These are phyloP conservation scores for Brachionus rotundiformis DNA, from an alignment of 1,140 invertebrate genomes.

Conservation along the genomic window DNA sequence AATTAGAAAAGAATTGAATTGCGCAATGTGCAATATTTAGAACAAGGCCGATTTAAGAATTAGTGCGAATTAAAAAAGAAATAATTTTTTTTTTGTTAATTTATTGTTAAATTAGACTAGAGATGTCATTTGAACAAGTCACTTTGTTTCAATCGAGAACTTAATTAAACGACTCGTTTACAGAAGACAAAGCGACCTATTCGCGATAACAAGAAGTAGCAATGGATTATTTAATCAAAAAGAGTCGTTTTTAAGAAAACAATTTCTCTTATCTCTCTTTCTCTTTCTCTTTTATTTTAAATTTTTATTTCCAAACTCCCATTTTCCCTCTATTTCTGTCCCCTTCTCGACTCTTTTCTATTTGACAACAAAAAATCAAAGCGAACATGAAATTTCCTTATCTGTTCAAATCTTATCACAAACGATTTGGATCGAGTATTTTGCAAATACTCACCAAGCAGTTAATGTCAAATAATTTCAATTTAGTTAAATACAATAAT, in stretches of 20 bases:
- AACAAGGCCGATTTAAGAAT: neutral
- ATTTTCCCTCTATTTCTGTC: neutral
- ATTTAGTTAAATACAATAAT: neutral
- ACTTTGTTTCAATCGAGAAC: constrained; percentile 30
- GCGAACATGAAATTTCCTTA: neutral
- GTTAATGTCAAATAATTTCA: constrained; percentile 1
- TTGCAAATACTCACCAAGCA: neutral
- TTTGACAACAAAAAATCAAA: neutral
- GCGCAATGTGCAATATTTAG: neutral
- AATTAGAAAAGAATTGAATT: neutral
- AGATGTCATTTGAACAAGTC: neutral
- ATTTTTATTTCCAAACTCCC: too few relatives aligned
- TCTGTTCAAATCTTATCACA: neutral
- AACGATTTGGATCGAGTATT: neutral
- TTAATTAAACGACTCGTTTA: constrained; percentile 16
- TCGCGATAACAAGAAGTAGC: neutral
- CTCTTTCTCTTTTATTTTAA: neutral
- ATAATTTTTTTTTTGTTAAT: neutral
- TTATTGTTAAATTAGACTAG: neutral
- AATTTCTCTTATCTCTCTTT: constrained; percentile 40
- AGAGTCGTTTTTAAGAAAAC: constrained; percentile 20
- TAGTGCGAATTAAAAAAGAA: constrained; percentile 2
- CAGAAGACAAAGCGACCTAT: constrained; percentile 27
- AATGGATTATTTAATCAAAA: constrained; percentile 28
- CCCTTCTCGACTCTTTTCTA: neutral